These are phyloP conservation scores for Dermochelys coriacea DNA, from an alignment of 2,797 vertebrate genomes.

Conservation along the genomic window DNA sequence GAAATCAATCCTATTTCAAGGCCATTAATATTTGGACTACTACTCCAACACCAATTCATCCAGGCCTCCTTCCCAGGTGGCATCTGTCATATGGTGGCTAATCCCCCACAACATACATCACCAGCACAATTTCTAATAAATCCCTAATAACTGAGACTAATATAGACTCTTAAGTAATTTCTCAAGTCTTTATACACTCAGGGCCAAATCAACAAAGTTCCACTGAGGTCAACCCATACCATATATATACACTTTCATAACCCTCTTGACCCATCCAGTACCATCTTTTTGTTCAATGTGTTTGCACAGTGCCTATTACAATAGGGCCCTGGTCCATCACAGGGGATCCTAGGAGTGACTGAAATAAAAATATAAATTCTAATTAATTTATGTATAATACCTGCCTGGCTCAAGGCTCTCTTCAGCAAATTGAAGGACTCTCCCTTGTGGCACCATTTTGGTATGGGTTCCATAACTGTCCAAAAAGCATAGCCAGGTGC, in stretches of 20 bases:
- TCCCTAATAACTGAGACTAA: background rate
- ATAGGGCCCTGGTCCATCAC: background rate
- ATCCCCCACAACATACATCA: background rate
- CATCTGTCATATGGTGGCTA: background rate
- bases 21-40: background rate
- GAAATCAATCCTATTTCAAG: background rate
- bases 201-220: background rate
- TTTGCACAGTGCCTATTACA: no score
- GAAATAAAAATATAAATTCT: background rate
- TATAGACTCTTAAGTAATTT: background rate
- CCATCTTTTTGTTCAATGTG: no score
- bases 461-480: accelerated
- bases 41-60: background rate
- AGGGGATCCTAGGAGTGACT: background rate
- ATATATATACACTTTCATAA: no score
- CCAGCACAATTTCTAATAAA: background rate
- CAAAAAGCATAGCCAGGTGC: background rate
- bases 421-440: background rate
- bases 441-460: background rate
- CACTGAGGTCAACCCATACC: background rate
- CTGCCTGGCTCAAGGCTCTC: background rate
- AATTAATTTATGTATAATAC: background rate
- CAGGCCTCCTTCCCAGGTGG: background rate
- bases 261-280: no score
- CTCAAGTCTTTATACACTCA: background rate